Base-by-base conservation (phyloP, 2,797 vertebrate species). In the Amphiprion clarkii region DNA sequence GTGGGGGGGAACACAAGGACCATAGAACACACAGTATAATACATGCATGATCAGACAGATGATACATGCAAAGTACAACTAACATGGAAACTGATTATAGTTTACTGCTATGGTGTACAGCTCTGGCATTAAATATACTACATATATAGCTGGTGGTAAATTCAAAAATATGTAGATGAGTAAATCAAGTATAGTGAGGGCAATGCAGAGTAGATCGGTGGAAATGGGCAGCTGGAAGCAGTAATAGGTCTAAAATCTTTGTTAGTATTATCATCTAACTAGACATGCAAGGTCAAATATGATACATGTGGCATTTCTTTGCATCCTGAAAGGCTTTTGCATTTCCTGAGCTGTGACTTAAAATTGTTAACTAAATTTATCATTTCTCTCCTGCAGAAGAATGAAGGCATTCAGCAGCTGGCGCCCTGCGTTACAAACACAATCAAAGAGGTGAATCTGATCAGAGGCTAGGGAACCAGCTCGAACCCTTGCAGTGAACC, bases 401-500 rank as follows among this genome's bases (percentile, higher is more conserved):
- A 60, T 55, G 53, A 76, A 82, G 39, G 29, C 40, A 3, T 71
- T 58, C 81, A 59, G 82, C 88, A 85, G 83, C 81, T 82, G 79
- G 71, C 69, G 16, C 72, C 27, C 53, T 19, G 55, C 54, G 62
- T 87, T 85, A 78, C 62, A 81, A 74, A 23, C 55, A 84, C 78
- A 88, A 85, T 79, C 76, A 78, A 77, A 83, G 71, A 55, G 61
- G 33, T 67, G 83, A 86, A 87, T 78, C 67, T 76, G 87, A 83
- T 84, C 75, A 72, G 33, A 27, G 77, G 61, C 76, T 79, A 90
- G 88, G 91, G 94, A 92, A 83, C 84, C 62, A 23, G 79, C 57
- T 42, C 71, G 53, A 59, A 78, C 84, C 87, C 89, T 74, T 83
- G 81, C 89, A 90, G 67, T 94, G 93, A 94, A 91, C 92, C 89